Conservation (phyloP, 2,113 vertebrate genomes). For the Saguinus midas region DNA sequence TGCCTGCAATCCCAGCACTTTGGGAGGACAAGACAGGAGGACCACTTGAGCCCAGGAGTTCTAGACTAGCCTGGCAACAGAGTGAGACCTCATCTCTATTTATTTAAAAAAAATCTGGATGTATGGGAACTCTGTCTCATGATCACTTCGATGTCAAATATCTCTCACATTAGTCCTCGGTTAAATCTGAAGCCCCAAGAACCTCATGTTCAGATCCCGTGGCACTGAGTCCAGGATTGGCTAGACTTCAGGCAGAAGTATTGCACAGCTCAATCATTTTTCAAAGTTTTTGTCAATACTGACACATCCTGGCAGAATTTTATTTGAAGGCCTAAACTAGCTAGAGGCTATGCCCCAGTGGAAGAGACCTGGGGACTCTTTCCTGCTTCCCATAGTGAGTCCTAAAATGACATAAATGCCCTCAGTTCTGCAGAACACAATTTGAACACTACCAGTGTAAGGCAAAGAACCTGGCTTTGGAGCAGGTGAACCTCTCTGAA, state of each 20-base stretch:
- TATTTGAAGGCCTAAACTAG: neutral
- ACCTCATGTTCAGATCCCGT: neutral
- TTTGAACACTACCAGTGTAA: neutral
- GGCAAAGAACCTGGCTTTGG: neutral
- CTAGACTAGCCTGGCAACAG: no score
- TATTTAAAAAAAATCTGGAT: neutral
- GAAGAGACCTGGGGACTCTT: neutral
- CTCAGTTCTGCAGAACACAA: neutral
- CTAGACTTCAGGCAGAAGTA: neutral
- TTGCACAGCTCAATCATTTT: neutral
- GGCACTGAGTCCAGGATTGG: neutral
- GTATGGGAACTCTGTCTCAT: neutral
- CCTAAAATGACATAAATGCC: neutral
- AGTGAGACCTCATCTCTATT: no score
- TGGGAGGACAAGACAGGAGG: no score
- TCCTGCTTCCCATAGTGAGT: neutral
- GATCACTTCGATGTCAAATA: neutral
- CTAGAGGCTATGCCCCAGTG: neutral
- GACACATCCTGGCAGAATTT: neutral
- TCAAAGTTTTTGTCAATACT: neutral
- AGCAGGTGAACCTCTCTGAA: neutral
- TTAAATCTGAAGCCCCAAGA: neutral
- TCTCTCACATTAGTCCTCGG: neutral
- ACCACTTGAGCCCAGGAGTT: no score
- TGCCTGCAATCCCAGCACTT: no score